Evolutionary conservation across 2,113 vertebrate genomes (phyloP).

Genomic region (Sula dactylatra): DNA sequence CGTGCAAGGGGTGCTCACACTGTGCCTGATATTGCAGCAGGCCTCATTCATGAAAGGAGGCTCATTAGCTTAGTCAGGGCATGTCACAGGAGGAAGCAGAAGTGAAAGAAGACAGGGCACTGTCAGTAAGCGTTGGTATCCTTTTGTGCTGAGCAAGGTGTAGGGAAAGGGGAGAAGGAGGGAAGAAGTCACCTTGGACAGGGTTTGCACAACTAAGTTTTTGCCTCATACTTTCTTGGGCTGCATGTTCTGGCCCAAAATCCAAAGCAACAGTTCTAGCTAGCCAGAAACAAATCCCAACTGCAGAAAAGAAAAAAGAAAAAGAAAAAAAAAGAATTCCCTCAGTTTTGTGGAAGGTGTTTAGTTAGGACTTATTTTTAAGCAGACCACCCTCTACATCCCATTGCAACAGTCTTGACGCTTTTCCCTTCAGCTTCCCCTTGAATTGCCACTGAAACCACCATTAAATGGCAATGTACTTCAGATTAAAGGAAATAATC

Average conservation of each 20-base stretch:
- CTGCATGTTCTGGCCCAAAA: background rate
- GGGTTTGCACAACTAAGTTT: background rate
- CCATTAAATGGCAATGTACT: constrained; percentile 69
- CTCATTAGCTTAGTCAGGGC: background rate
- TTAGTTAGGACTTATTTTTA: background rate
- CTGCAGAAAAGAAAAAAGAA: background rate
- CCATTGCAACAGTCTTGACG: background rate
- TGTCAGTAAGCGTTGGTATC: background rate
- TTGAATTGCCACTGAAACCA: constrained; percentile 50
- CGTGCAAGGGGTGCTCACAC: rapidly evolving
- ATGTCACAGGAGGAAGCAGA: background rate
- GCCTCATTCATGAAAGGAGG: background rate
- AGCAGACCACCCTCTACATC: background rate
- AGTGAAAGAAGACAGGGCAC: background rate
- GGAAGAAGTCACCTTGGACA: background rate
- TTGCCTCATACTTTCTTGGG: background rate
- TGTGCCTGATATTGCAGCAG: background rate
- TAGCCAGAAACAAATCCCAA: background rate
- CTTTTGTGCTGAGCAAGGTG: background rate
- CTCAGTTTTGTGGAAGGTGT: background rate
- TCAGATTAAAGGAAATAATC: constrained; percentile 68
- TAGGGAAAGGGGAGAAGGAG: background rate
- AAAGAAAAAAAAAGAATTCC: background rate
- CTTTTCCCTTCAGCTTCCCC: background rate
- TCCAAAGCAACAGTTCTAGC: background rate